phyloP scores from a whole-genome alignment of 2,888 invertebrate species.

The Acanthosepion lycidas region DNA sequence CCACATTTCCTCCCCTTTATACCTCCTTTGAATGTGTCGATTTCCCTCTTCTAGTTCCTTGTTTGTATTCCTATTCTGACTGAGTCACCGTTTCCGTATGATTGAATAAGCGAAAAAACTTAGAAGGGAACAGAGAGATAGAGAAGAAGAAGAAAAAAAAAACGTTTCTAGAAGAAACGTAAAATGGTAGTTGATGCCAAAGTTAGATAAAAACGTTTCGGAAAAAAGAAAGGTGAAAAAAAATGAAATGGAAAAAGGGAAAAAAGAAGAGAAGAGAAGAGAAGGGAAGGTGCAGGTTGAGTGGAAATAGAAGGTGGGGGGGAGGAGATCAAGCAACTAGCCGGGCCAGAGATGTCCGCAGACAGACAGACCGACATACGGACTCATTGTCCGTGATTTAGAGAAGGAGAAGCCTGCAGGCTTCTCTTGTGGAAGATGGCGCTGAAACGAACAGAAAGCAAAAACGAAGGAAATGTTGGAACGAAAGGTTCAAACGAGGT shows the following conservation, averaged over 20 bases:
- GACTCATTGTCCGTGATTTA: background rate
- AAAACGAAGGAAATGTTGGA: background rate
- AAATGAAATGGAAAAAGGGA: background rate
- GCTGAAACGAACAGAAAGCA: background rate
- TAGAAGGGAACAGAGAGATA: background rate
- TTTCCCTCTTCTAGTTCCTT: background rate
- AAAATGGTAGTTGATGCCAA: background rate
- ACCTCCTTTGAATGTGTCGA: too few relatives aligned
- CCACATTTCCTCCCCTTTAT: too few relatives aligned
- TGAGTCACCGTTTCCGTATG: background rate
- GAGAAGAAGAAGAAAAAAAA: background rate
- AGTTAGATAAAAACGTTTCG: background rate
- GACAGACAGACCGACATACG: background rate
- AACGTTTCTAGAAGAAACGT: background rate
- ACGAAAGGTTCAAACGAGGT: conserved; percentile 21
- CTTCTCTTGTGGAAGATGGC: background rate
- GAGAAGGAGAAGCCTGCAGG: background rate
- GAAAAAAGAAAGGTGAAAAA: background rate
- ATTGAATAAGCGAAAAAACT: background rate
- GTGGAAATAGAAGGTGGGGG: background rate
- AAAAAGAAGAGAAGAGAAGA: background rate
- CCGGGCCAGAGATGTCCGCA: background rate
- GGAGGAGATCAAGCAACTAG: background rate
- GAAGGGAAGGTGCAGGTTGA: background rate
- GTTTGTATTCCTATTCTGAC: background rate